Conservation (phyloP, 2,888 invertebrate genomes). For the Brachyptera risi region DNA sequence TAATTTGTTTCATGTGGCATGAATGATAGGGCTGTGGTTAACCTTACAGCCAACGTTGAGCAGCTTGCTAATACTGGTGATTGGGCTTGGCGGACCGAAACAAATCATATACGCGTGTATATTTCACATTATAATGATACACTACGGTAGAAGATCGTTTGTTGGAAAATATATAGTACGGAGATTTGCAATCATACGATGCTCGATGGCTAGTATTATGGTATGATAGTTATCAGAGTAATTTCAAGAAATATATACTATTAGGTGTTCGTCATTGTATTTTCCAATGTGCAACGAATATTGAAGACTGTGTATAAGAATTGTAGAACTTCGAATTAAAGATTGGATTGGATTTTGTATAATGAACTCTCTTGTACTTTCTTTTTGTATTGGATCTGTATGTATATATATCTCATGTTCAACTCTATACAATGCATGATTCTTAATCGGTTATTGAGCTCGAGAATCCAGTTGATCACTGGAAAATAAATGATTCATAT, state of each 20-base stretch:
- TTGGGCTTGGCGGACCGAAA: constrained; percentile 20
- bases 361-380: too few relatives aligned
- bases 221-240: constrained; percentile 5
- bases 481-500: too few relatives aligned
- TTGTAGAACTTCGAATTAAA: too few relatives aligned
- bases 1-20: constrained; percentile 26
- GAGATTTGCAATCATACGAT: constrained; percentile 18
- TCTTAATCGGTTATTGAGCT: too few relatives aligned
- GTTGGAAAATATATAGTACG: constrained; percentile 23
- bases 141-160: constrained; percentile 21
- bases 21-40: constrained; percentile 20
- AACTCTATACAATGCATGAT: too few relatives aligned
- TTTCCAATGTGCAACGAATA: too few relatives aligned
- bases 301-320: too few relatives aligned
- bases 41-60: constrained; percentile 19
- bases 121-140: constrained; percentile 21
- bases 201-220: too few relatives aligned
- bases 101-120: constrained; percentile 25
- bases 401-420: too few relatives aligned
- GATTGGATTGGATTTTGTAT: too few relatives aligned
- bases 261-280: constrained; percentile 6
- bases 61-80: constrained; percentile 23
- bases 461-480: too few relatives aligned
- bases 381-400: too few relatives aligned
- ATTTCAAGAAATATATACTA: constrained; percentile 16